phyloP scores from a whole-genome alignment of 2,888 invertebrate genomes.

The Tridacna crocea region DNA sequence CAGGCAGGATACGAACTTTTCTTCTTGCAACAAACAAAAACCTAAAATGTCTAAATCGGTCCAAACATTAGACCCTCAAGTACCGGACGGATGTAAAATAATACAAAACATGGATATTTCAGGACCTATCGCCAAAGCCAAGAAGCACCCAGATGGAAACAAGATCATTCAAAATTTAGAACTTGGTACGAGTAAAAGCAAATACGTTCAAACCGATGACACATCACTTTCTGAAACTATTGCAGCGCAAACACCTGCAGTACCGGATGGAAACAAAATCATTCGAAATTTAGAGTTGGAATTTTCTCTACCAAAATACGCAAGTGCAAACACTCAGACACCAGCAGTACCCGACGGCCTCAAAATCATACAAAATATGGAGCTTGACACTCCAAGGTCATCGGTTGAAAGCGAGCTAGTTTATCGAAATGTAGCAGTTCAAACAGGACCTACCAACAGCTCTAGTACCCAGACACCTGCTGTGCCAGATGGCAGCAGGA shows the following conservation, averaged over 20 bases:
- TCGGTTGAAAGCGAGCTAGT: too few species aligned
- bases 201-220: neutral
- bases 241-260: slow-evolving; percentile 1
- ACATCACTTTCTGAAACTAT: neutral
- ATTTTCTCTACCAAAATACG: neutral
- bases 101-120: slow-evolving; percentile 42
- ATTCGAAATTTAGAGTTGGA: slow-evolving; percentile 23
- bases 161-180: slow-evolving; percentile 26
- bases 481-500: slow-evolving; percentile 29
- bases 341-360: slow-evolving; percentile 2
- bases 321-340: neutral
- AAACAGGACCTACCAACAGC: neutral
- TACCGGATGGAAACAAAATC: slow-evolving; percentile 24
- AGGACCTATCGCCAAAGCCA: neutral
- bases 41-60: neutral
- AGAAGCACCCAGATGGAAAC: slow-evolving; percentile 2
- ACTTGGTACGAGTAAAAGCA: neutral
- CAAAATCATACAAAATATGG: slow-evolving; percentile 32
- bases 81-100: slow-evolving; percentile 43
- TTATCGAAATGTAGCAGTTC: too few species aligned
- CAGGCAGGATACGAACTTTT: neutral
- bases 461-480: slow-evolving; percentile 13
- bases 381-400: neutral
- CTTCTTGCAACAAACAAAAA: neutral
- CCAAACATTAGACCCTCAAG: neutral